Conservation (phyloP, 2,888 invertebrate species). For the Holacanthella duospinosa region DNA sequence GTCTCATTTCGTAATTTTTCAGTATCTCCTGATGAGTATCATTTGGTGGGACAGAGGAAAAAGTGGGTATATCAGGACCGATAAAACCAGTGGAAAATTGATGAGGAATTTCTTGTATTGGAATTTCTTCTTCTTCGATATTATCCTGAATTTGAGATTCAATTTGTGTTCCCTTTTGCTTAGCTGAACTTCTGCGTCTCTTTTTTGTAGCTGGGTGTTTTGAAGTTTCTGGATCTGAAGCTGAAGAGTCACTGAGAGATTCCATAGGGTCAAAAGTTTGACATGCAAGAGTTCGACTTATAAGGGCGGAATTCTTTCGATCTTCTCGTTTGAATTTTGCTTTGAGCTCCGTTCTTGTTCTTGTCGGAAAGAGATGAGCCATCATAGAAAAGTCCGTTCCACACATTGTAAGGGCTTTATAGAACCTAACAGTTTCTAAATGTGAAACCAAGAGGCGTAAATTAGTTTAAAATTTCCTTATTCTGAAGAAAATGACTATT, state of each 20-base stretch:
- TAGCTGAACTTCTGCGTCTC: neutral
- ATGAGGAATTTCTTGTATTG: neutral
- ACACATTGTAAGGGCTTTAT: constrained; percentile 73
- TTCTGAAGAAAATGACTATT: neutral
- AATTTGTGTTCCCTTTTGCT: constrained; percentile 2
- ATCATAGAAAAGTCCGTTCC: constrained; percentile 90
- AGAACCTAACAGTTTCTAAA: constrained; percentile 77
- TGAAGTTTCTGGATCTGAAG: constrained; percentile 4
- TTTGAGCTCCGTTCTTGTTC: constrained; percentile 72
- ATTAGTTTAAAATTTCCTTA: neutral
- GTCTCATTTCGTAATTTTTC: no score
- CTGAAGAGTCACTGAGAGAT: constrained; percentile 22
- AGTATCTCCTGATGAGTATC: neutral
- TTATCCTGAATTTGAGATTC: neutral
- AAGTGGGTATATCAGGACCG: no score
- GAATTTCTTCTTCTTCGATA: neutral
- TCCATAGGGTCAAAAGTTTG: constrained; percentile 32
- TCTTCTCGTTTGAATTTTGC: constrained; percentile 90
- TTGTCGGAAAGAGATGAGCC: constrained; percentile 66
- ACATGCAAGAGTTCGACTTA: constrained; percentile 58
- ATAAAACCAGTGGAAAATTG: neutral
- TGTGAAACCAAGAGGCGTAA: neutral
- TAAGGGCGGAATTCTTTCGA: constrained; percentile 55
- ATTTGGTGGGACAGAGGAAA: no score
- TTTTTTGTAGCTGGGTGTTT: constrained; percentile 9